Base-by-base conservation (phyloP, 1,140 invertebrate genomes). In the Agrypnia vestita region DNA sequence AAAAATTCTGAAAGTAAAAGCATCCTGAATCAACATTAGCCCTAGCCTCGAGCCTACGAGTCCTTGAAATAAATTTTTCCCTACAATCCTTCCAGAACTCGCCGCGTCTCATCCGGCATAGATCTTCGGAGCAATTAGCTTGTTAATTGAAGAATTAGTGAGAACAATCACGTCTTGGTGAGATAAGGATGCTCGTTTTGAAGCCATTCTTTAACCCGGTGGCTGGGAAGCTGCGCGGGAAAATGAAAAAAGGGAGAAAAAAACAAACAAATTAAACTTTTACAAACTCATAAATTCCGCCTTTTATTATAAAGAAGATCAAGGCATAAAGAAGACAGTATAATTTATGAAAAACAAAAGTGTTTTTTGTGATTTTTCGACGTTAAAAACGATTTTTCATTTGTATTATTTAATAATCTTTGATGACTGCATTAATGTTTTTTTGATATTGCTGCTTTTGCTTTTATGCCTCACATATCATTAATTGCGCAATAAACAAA, bases 141-240 rank as follows among this genome's bases (percentile, higher is more conserved):
- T 83, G 82, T 83, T 83, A 83, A 83, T 83, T 83, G 82, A 80
- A 80, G 82, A 83, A 83, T 83, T 83, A 83, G 79, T 76, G 79
- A 79, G 82, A 80, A 80, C 78, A 82, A 82, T 82, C 81, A 75
- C 75, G 81, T 79, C 56, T 55, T 56, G 44, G 43, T 12, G 35
- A 51, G 56, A 61, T 61, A 55, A 56, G 55, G 56, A 74, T 71
- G 53, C 56, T 71, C 46, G 49, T 56, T 79, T 15, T 47, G 12
- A 15, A 69, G 62, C 51, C 53, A 56, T 53, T 43, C 62, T 44
- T 78, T 49, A 62, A 19, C 49, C 49, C 64, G 73, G 25, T 51
- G 46, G 67, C n/a, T 44, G 9, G 10, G 19, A 49, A 17, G 11
- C 44, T 21, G 67, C 19, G 13, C 44, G 19, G 25, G 67, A 71